These are phyloP conservation scores for Lateolabrax maculatus DNA, from an alignment of 2,797 vertebrate species.

Conservation along the genomic window DNA sequence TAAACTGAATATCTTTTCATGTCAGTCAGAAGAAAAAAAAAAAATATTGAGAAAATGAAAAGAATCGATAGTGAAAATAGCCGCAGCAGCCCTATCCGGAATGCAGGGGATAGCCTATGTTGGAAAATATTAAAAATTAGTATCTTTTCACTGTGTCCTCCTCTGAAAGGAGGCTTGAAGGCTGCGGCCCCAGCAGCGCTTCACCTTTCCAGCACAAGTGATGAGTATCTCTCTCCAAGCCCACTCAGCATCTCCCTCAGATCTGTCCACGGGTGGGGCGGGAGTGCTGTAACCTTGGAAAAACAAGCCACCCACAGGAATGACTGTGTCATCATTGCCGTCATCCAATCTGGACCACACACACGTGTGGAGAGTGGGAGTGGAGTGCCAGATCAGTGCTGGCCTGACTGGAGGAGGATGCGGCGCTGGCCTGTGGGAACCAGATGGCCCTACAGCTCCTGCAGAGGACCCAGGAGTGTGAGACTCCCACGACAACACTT, in stretches of 20 bases:
- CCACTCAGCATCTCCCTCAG: slow-evolving; percentile 75
- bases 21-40: background rate
- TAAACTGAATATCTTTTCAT: background rate
- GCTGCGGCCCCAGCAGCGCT: background rate
- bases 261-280: slow-evolving; percentile 68
- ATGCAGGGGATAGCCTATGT: background rate
- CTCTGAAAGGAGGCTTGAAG: slow-evolving; percentile 15
- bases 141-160: background rate
- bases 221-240: slow-evolving; percentile 56
- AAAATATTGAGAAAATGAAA: background rate
- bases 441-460: slow-evolving; percentile 84
- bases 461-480: slow-evolving; percentile 57
- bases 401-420: slow-evolving; percentile 70
- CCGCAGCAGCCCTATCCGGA: background rate
- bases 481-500: slow-evolving; percentile 53
- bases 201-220: slow-evolving; percentile 35
- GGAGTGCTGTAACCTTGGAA: slow-evolving; percentile 84
- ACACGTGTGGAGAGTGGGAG: slow-evolving; percentile 65
- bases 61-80: background rate
- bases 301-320: slow-evolving; percentile 82
- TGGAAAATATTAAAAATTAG: background rate
- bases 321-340: slow-evolving; percentile 76
- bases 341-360: slow-evolving; percentile 82
- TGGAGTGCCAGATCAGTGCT: slow-evolving; percentile 75
- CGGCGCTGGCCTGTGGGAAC: slow-evolving; percentile 74